Conservation (phyloP, 2,888 invertebrate species). For the Pemphredon lugubris region DNA sequence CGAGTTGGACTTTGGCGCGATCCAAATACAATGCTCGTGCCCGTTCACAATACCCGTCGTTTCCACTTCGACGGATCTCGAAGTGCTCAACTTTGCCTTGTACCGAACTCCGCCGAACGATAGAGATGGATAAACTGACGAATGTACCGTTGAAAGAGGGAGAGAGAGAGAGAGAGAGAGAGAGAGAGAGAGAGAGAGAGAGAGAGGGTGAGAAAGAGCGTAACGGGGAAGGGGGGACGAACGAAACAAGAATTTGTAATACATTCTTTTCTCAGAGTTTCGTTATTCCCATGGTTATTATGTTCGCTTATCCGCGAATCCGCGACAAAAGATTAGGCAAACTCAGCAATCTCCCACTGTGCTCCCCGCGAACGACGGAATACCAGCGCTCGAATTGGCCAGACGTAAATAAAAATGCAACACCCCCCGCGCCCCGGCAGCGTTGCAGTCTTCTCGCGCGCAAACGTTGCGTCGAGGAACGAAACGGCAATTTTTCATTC, state of each 20-base stretch:
- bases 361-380: too few relatives aligned
- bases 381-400: too few relatives aligned
- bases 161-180: neutral
- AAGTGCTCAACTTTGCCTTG: constrained; percentile 1
- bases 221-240: neutral
- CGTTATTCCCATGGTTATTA: neutral
- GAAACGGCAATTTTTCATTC: neutral
- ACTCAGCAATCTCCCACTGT: too few relatives aligned
- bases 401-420: too few relatives aligned
- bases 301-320: too few relatives aligned
- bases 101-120: constrained; percentile 7
- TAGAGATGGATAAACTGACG: constrained; percentile 16
- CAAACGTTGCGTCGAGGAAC: neutral
- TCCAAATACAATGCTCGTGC: constrained; percentile 15
- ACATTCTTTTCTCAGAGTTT: neutral
- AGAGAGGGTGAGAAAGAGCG: too few relatives aligned
- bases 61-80: constrained; percentile 16
- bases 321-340: too few relatives aligned
- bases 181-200: neutral
- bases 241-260: neutral
- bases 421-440: too few relatives aligned
- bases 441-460: too few relatives aligned
- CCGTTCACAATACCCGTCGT: constrained; percentile 27
- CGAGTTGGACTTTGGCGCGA: constrained; percentile 18
- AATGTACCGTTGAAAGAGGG: too few relatives aligned